Conservation (phyloP, 2,113 vertebrate genomes). For the Archilochus colubris region DNA sequence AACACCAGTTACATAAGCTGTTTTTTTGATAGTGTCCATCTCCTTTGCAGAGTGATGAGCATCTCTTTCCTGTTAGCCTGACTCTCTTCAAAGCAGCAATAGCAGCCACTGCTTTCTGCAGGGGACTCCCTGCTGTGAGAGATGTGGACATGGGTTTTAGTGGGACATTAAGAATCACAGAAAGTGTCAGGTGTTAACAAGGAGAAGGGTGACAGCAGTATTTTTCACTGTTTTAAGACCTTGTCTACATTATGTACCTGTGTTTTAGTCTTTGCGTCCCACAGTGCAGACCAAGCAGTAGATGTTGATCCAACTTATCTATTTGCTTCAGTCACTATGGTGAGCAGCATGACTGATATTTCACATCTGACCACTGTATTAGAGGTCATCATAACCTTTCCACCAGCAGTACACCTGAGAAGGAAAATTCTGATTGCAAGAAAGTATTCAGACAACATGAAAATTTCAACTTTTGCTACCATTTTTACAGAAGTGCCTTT, state of each 20-base stretch:
- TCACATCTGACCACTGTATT: background rate
- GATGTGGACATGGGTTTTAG: background rate
- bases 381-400: background rate
- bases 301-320: background rate
- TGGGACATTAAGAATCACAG: background rate
- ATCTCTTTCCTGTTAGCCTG: background rate
- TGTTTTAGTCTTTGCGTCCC: background rate
- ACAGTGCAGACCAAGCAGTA: background rate
- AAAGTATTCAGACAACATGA: background rate
- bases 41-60: background rate
- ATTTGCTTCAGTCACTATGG: background rate
- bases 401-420: background rate
- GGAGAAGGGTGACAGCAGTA: background rate
- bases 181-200: background rate
- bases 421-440: background rate
- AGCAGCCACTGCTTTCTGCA: background rate
- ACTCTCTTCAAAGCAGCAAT: background rate
- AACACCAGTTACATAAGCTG: background rate
- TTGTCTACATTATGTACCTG: background rate
- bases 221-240: background rate
- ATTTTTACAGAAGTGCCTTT: background rate
- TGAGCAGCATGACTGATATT: background rate
- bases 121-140: rapidly evolving
- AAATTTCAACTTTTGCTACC: background rate
- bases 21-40: background rate